Base-by-base conservation (phyloP, 1,140 invertebrate genomes). In the Drosophila tani region DNA sequence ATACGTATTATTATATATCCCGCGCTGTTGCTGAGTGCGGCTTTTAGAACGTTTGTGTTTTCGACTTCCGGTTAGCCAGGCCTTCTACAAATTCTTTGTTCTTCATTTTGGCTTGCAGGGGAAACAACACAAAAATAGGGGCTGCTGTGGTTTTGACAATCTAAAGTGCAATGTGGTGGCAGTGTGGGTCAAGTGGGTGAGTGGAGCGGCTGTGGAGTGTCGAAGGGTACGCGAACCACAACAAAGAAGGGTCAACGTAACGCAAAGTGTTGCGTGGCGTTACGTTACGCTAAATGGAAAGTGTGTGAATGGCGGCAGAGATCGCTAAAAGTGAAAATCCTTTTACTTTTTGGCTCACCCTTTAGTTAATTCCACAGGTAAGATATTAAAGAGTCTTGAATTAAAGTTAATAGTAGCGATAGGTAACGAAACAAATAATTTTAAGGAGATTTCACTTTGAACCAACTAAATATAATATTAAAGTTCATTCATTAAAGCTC, bases 11-110 rank as follows among this genome's bases (percentile, higher is more conserved):
- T 58, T 63, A 55, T 74, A 47, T 73, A 69, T 59, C 45, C 46
- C 65, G 41, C 49, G 40, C 70, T 73, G 79, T 81, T 81, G 81
- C 73, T 83, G 84, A 87, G 84, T 81, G 78, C 81, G 81, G 85
- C 85, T 90, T 90, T 90, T 90, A 90, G 79, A 85, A 82, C 85
- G 86, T 90, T 90, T 90, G 82, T 90, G 82, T 90, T 79, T 81
- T 82, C 81, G 85, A 90, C 85, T 90, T 90, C 79, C 85, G 85
- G 85, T 85, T 90, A 71, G 84, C 83, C 77, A 71, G 81, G 81
- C 73, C 81, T 79, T 50, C 71, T 73, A 68, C 66, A 75, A 84
- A 67, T 84, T 83, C 85, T 87, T 87, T 87, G 84, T 88, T 88
- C 82, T 75, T 65, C 60, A 66, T 80, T 77, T 77, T n/a, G 57